Evolutionary conservation across 2,113 vertebrate genomes (phyloP).

Genomic region (Arvicanthis niloticus): DNA sequence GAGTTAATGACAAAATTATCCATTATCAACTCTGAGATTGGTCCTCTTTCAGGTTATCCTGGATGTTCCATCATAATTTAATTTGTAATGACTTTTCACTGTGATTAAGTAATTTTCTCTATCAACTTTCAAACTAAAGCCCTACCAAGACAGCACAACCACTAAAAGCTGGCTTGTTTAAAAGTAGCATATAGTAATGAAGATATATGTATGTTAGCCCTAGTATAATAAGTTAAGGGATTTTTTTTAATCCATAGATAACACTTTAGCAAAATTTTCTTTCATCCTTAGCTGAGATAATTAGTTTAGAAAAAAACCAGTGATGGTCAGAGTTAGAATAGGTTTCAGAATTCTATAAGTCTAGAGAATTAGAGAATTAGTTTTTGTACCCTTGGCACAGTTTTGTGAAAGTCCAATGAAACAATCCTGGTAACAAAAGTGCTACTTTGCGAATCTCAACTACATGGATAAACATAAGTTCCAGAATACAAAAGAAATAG

Average conservation of each 20-base stretch:
- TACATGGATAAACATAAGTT: neutral
- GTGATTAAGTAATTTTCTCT: conserved; percentile 66
- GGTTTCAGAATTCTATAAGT: neutral
- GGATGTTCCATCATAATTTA: conserved; percentile 60
- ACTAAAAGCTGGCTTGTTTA: conserved; percentile 43
- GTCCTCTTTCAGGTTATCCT: conserved; percentile 41
- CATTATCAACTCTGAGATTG: conserved; percentile 65
- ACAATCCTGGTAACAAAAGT: neutral
- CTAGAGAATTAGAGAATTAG: neutral
- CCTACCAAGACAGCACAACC: neutral
- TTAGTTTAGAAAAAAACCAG: conserved; percentile 4
- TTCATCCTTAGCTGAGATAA: conserved; percentile 8
- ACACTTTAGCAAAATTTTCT: neutral
- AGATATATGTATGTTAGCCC: neutral
- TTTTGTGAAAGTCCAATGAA: neutral
- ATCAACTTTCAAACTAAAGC: neutral
- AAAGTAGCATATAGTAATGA: conserved; percentile 48
- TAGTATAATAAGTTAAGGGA: conserved; percentile 8
- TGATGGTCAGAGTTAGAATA: neutral
- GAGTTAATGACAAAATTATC: conserved; percentile 78
- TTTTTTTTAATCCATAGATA: neutral
- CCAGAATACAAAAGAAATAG: neutral
- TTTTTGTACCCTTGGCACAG: neutral
- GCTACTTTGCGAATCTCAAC: neutral
- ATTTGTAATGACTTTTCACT: conserved; percentile 47